These are phyloP conservation scores for Camponotus pennsylvanicus DNA, from an alignment of 1,140 invertebrate species.

Conservation along the genomic window DNA sequence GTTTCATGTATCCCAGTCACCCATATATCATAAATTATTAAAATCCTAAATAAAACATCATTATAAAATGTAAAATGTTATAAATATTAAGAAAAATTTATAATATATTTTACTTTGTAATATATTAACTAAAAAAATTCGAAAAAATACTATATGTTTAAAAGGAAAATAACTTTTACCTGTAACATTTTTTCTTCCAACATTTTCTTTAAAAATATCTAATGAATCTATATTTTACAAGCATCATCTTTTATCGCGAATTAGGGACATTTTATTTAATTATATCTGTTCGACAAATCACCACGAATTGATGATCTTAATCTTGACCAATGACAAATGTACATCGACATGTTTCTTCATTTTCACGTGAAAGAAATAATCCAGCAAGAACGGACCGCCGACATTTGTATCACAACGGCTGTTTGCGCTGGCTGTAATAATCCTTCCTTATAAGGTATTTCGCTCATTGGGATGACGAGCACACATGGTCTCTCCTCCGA, in stretches of 20 bases:
- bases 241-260: background rate
- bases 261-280: background rate
- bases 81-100: background rate
- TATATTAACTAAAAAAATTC: background rate
- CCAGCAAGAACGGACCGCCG: too few relatives aligned
- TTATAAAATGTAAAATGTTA: background rate
- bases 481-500: slow-evolving; percentile 32
- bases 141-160: background rate
- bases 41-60: background rate
- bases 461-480: slow-evolving; percentile 39
- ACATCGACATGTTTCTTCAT: background rate
- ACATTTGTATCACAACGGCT: slow-evolving; percentile 28
- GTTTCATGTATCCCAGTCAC: background rate
- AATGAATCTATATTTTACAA: background rate
- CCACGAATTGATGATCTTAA: background rate
- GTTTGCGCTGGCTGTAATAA: slow-evolving; percentile 43
- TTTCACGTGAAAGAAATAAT: slow-evolving; percentile 22
- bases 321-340: background rate
- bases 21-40: background rate
- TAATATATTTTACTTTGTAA: too few relatives aligned
- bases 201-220: background rate
- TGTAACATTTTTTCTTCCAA: background rate
- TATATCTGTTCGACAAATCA: background rate
- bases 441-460: slow-evolving; percentile 58
- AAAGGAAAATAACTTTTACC: background rate